Evolutionary conservation across 2,797 vertebrate genomes (phyloP), one percentile per base, ranked within the genome.

Genomic region (Clarias laeviceps): DNA sequence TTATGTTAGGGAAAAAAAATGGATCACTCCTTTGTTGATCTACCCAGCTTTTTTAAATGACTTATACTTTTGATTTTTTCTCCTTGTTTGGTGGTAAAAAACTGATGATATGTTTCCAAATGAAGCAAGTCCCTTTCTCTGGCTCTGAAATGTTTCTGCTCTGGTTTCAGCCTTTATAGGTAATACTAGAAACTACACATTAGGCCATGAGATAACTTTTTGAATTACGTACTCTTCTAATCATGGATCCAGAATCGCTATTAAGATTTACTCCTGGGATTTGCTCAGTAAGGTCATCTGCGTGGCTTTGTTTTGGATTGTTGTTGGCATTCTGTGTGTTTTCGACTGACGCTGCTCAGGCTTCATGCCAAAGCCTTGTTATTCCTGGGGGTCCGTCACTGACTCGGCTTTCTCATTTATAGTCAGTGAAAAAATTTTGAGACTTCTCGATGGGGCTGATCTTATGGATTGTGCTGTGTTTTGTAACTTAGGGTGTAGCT

Each of bases 131-230:
- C 80, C 45, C 87, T 89, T 66, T 37, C 89, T 90, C 88, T 92
- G 90, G 86, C 89, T 91, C 88, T 87, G 88, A 84, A 65, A 88
- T 90, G 85, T 20, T 88, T 91, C 88, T 82, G 89, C 85, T 90
- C 89, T 61, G 84, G 83, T 86, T 90, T 81, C 90, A 74, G 93
- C 94, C 94, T 95, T 95, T 96, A 94, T 95, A 95, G 94, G 91
- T 93, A 92, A 90, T 91, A 88, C 87, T 87, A 88, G 83, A 90
- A 62, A 83, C 82, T 66, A 74, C 72, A 78, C 77, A 57, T 68
- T 72, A 69, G 87, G 56, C 27, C 82, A 72, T 17, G 37, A 62
- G 57, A 84, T 82, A 80, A 78, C 79, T 88, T 85, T 74, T 40
- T 86, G 91, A 91, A 89, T 94, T 94, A 93, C 91, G 91, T 91